These are phyloP conservation scores for Melitaea cinxia DNA, from an alignment of 1,140 invertebrate species.

Conservation along the genomic window DNA sequence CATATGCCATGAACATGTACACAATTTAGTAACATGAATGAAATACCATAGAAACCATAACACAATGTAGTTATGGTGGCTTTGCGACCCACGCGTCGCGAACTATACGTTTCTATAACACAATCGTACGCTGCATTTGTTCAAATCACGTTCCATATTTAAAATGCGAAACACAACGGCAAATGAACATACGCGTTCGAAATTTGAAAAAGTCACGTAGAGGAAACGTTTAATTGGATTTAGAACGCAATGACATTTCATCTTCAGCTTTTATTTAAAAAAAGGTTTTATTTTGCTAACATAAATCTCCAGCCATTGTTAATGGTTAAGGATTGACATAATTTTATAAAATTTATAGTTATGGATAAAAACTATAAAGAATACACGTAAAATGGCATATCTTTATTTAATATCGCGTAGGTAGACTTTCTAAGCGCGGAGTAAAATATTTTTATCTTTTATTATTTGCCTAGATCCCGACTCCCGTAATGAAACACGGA, in stretches of 20 bases:
- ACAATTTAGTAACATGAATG: neutral
- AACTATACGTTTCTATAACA: slow-evolving; percentile 23
- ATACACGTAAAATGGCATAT: neutral
- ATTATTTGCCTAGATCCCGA: slow-evolving; percentile 6
- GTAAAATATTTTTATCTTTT: slow-evolving; percentile 5
- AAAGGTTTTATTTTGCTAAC: slow-evolving; percentile 7
- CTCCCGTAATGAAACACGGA: slow-evolving; percentile 7
- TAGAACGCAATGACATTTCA: slow-evolving; percentile 26
- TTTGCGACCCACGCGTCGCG: slow-evolving; percentile 30
- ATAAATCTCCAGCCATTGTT: slow-evolving; percentile 13
- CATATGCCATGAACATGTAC: neutral
- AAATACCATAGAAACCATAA: slow-evolving; percentile 9
- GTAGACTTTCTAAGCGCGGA: neutral
- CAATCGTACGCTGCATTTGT: slow-evolving; percentile 38
- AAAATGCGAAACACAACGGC: slow-evolving; percentile 29
- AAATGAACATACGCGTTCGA: slow-evolving; percentile 30
- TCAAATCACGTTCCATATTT: slow-evolving; percentile 38
- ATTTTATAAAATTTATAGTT: neutral
- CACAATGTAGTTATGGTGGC: slow-evolving; percentile 21
- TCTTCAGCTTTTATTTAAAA: neutral
- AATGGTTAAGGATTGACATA: neutral
- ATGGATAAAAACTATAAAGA: neutral
- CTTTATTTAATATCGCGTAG: slow-evolving; percentile 9
- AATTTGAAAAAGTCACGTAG: slow-evolving; percentile 37
- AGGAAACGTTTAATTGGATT: slow-evolving; percentile 43